Conservation (phyloP, 2,797 vertebrate species). For the Alauda arvensis region DNA sequence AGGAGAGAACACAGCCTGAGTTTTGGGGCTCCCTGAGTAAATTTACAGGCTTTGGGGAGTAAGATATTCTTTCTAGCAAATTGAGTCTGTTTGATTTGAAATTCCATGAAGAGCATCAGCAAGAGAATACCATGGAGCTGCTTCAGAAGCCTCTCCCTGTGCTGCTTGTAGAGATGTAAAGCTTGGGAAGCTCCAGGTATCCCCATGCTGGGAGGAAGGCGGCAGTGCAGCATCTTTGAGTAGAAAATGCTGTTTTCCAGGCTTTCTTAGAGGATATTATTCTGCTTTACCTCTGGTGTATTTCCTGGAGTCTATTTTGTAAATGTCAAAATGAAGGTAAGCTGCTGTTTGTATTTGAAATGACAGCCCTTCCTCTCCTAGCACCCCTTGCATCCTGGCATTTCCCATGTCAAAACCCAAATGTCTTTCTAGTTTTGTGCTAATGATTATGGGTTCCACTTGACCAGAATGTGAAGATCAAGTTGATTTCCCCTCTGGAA, state of each 20-base stretch:
- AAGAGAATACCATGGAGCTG: background rate
- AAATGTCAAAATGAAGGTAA: background rate
- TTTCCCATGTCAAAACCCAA: background rate
- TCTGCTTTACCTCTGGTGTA: background rate
- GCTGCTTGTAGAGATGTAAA: background rate
- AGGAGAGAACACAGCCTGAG: constrained; percentile 2
- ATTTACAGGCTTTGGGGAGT: background rate
- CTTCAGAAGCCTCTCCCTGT: background rate
- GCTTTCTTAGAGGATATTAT: background rate
- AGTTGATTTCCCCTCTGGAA: background rate
- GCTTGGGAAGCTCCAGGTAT: background rate
- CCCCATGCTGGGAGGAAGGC: background rate
- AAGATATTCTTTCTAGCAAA: background rate
- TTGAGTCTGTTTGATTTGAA: constrained; percentile 20
- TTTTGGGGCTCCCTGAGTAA: background rate
- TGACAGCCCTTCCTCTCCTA: background rate
- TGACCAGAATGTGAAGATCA: background rate
- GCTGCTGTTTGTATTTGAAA: background rate
- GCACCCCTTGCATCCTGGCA: background rate
- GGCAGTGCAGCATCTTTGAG: background rate
- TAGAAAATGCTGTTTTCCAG: background rate
- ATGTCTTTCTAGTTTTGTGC: background rate
- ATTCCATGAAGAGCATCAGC: background rate
- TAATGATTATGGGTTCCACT: background rate
- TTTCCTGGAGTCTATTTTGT: background rate